A percentile compares a stretch with the other conserved stretches of the same genome.
These are phyloP conservation scores for Calephelis virginiensis DNA, from an alignment of 1,140 invertebrate species.

Conservation along the genomic window DNA sequence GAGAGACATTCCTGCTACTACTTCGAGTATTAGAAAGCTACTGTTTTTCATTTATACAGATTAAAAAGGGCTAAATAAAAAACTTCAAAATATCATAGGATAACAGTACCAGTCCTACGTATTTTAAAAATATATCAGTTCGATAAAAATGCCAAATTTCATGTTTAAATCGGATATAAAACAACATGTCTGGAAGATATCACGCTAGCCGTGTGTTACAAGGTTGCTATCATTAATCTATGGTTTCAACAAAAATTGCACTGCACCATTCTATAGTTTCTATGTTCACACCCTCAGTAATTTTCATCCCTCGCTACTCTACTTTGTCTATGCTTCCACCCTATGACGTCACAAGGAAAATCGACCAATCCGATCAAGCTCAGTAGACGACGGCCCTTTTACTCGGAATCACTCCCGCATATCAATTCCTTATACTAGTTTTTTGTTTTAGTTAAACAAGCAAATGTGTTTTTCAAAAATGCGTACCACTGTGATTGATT, in stretches of 20 bases:
- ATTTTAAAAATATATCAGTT: no score
- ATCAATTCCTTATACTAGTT: slow-evolving; percentile 48
- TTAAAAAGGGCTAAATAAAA: no score
- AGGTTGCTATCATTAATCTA: not conserved
- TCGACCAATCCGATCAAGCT: slow-evolving; percentile 72
- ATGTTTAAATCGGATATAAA: no score
- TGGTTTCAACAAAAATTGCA: no score
- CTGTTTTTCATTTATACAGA: no score
- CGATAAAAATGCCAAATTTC: no score
- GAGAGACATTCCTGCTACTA: no score
- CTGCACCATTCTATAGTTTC: not conserved
- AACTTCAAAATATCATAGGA: no score
- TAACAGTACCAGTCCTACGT: no score
- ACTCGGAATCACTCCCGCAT: slow-evolving; percentile 61
- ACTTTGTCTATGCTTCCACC: slow-evolving; percentile 72
- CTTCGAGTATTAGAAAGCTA: no score
- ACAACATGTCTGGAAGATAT: no score
- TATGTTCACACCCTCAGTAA: slow-evolving; percentile 34
- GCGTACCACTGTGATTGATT: slow-evolving; percentile 55
- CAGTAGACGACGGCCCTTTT: slow-evolving; percentile 63
- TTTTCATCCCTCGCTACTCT: slow-evolving; percentile 42
- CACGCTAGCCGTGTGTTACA: no score
- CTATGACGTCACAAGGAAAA: slow-evolving; percentile 74
- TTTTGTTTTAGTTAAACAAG: slow-evolving; percentile 67
- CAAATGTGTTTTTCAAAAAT: slow-evolving; percentile 57